Evolutionary conservation across 2,797 vertebrate species (phyloP), one percentile per base, ranked within the genome.

Genomic region (Enteromius thamalakanensis): DNA sequence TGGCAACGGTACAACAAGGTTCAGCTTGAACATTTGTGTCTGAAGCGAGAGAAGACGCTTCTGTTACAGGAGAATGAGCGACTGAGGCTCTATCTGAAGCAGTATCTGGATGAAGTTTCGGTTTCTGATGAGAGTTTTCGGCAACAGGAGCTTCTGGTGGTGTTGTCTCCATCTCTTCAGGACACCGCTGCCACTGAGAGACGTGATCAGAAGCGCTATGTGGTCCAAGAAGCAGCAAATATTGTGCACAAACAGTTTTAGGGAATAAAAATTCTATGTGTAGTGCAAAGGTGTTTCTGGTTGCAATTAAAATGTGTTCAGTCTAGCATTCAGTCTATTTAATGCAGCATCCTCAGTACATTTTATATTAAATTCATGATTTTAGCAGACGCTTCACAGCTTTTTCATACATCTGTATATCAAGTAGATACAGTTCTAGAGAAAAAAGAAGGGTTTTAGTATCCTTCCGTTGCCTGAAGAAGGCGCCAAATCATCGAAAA

Each of bases 1-100:
- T 97, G 96, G 96, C 93, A 95, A 83, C 88, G 95, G 3, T 95
- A 95, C 90, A 96, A 95, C 89, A 96, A 96, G 87, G 96, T 88
- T 1, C 93, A 92, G 76, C 91, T 97, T 88, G 96, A 97, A 77
- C 91, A 92, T 37, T 90, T 92, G 80, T 94, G 91, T 0, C 90
- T 96, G 83, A 89, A 91, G 68, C 88, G 10, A 42, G 91, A 93
- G 12, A 91, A 71, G 42, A n/a, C 0, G 0, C 87, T 87, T 12
- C 88, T 96, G 85, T 32, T 79, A 1, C 89, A 74, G 10, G 92
- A 93, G 89, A 96, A 96, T 51, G 67, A 53, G 77, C 89, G 86
- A 5, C 91, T 97, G 68, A 89, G 90, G 26, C 65, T 87, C 42
- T 88, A 94, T 84, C 93, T 96, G 49, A 90, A 90, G 78, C 92